phyloP scores from a whole-genome alignment of 2,888 invertebrate species.

The Poecilobothrus nobilitatus region DNA sequence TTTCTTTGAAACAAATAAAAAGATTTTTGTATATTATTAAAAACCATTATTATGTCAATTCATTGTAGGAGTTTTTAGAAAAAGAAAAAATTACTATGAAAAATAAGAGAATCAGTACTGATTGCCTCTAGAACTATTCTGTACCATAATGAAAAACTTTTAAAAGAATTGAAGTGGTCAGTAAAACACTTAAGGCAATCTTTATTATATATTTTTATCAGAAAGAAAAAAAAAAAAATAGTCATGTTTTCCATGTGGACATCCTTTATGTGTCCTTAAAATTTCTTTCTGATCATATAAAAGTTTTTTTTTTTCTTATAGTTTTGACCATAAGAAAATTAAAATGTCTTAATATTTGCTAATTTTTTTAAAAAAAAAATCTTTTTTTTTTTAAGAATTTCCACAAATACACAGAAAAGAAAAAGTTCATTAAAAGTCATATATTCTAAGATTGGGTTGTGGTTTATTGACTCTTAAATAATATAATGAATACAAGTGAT shows the following conservation, averaged over 20 bases:
- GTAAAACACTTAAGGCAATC: not conserved
- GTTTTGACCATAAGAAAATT: not conserved
- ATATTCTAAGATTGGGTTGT: not conserved
- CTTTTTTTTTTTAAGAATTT: not conserved
- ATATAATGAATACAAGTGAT: too few relatives aligned
- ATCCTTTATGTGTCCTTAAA: too few relatives aligned
- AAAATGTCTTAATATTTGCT: not conserved
- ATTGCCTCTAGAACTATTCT: not conserved
- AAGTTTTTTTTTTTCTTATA: too few relatives aligned
- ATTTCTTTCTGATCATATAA: too few relatives aligned
- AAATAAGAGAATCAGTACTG: too few relatives aligned
- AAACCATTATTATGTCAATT: too few relatives aligned
- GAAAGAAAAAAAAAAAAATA: too few relatives aligned
- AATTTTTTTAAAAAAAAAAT: not conserved
- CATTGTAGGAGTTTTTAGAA: too few relatives aligned
- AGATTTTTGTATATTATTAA: not conserved
- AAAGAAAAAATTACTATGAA: too few relatives aligned
- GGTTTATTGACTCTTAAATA: not conserved
- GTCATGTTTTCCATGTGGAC: too few relatives aligned
- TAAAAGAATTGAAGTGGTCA: not conserved
- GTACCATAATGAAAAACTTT: not conserved
- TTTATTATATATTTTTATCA: not conserved
- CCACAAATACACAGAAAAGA: not conserved
- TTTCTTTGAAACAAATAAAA: not conserved
- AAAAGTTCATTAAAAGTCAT: slow-evolving; percentile 6